phyloP scores from a whole-genome alignment of 2,797 vertebrate species.

The Rallus crepitans region DNA sequence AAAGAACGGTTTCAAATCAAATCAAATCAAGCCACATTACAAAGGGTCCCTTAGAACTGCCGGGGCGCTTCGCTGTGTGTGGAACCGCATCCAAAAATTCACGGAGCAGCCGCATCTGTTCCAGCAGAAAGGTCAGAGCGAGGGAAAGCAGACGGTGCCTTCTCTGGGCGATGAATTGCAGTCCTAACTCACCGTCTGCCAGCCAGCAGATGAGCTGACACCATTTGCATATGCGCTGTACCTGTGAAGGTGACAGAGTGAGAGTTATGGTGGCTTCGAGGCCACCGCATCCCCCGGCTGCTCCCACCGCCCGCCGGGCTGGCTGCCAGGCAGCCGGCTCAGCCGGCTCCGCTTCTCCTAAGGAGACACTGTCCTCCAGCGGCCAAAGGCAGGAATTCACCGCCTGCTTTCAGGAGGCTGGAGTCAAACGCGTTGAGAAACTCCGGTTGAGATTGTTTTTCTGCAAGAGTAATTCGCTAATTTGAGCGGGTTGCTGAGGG shows the following conservation, averaged over 20 bases:
- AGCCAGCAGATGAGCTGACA: slow-evolving; percentile 54
- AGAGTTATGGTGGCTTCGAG: slow-evolving; percentile 32
- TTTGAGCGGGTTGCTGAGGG: background rate
- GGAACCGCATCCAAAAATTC: slow-evolving; percentile 11
- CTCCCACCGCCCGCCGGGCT: background rate
- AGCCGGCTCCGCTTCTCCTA: background rate
- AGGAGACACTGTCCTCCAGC: slow-evolving; percentile 73
- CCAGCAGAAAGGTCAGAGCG: slow-evolving; percentile 54
- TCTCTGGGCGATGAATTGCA: slow-evolving; percentile 34
- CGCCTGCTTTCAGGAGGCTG: background rate
- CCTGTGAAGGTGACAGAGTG: slow-evolving; percentile 64
- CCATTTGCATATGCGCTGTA: slow-evolving; percentile 51
- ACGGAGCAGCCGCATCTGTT: slow-evolving; percentile 14
- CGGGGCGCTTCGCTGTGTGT: background rate
- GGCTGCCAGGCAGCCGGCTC: background rate
- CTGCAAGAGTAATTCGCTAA: rapidly evolving
- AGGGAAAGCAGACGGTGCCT: slow-evolving; percentile 49
- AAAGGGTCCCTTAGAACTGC: background rate
- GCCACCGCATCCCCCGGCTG: slow-evolving; percentile 12
- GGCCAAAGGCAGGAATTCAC: slow-evolving; percentile 25
- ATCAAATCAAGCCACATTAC: background rate
- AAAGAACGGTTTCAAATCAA: background rate
- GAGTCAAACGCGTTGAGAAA: rapidly evolving
- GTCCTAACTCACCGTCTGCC: slow-evolving; percentile 40
- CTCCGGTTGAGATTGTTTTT: rapidly evolving